Conservation (phyloP, 2,888 invertebrate genomes). For the Anagyrus pseudococci region DNA sequence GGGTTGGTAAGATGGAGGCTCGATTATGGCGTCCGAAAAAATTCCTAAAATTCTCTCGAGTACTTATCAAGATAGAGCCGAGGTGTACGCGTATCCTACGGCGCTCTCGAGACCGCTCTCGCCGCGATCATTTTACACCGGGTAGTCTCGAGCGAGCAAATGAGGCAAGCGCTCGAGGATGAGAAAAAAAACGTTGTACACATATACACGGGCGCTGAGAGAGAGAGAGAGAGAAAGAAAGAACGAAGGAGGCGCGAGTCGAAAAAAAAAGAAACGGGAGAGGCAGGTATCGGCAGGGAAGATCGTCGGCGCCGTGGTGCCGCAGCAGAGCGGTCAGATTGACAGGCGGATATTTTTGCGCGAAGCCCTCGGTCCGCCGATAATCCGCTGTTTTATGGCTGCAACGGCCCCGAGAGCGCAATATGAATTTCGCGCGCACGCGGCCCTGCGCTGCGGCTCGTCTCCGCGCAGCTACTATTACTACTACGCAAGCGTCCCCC, state of each 20-base stretch:
- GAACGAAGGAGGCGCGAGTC: constrained; percentile 8
- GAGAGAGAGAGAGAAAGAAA: constrained; percentile 18
- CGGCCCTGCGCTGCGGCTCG: constrained; percentile 19
- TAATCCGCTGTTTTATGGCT: constrained; percentile 60
- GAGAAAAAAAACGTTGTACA: constrained; percentile 14
- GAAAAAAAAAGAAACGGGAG: constrained; percentile 28
- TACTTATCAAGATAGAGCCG: constrained; percentile 27
- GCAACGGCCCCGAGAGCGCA: constrained; percentile 43
- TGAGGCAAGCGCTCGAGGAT: constrained; percentile 5
- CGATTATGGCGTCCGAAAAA: constrained; percentile 12
- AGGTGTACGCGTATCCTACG: constrained; percentile 2
- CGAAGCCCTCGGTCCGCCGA: constrained; percentile 57
- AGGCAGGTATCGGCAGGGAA: constrained; percentile 18
- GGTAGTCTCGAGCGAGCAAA: no score
- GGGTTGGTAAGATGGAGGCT: constrained; percentile 20
- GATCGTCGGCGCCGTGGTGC: not conserved
- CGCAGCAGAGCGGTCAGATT: constrained; percentile 48
- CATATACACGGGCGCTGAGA: not conserved
- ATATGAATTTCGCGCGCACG: constrained; percentile 36
- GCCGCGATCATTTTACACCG: constrained; percentile 27
- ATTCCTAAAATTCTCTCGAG: constrained; percentile 23
- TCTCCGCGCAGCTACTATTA: no score
- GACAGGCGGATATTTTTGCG: constrained; percentile 58
- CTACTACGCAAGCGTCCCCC: no score
- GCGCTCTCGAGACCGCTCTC: constrained; percentile 8